Conservation (phyloP, 2,888 invertebrate species). For the Cephus nigrinus region DNA sequence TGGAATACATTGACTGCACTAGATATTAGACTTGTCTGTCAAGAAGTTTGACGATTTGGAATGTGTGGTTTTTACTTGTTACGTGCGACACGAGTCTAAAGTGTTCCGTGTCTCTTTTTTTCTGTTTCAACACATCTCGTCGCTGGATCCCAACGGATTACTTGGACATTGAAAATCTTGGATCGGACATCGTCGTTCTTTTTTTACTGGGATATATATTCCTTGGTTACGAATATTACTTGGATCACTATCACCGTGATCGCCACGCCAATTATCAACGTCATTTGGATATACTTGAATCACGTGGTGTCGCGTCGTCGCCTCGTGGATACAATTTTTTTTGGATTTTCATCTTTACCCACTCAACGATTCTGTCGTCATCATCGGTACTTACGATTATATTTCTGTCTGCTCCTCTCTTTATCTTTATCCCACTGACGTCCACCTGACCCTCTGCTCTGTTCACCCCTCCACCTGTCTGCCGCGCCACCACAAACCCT, state of each 20-base stretch:
- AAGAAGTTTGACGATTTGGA: not conserved
- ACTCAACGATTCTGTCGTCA: not conserved
- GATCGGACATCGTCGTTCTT: not conserved
- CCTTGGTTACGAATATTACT: not conserved
- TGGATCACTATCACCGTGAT: not conserved
- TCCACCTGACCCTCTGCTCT: slow-evolving; percentile 66
- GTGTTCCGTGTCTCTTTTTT: slow-evolving; percentile 31
- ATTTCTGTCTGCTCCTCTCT: slow-evolving; percentile 35
- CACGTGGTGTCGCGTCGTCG: not conserved
- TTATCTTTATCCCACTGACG: slow-evolving; percentile 60
- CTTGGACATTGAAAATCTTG: not conserved
- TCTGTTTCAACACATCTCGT: slow-evolving; percentile 3
- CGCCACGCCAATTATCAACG: not conserved
- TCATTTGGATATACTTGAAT: not conserved
- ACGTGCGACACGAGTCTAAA: slow-evolving; percentile 28
- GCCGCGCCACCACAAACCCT: slow-evolving; percentile 39
- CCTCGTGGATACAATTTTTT: not conserved
- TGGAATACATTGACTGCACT: not conserved
- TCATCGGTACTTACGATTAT: not conserved
- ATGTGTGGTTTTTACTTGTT: not conserved
- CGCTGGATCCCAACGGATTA: not conserved
- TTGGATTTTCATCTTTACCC: not conserved
- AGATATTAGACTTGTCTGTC: not conserved
- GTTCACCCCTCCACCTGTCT: slow-evolving; percentile 58
- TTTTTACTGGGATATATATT: not conserved